phyloP scores from a whole-genome alignment of 1,140 invertebrate species.

The Scaptomyza pallida region DNA sequence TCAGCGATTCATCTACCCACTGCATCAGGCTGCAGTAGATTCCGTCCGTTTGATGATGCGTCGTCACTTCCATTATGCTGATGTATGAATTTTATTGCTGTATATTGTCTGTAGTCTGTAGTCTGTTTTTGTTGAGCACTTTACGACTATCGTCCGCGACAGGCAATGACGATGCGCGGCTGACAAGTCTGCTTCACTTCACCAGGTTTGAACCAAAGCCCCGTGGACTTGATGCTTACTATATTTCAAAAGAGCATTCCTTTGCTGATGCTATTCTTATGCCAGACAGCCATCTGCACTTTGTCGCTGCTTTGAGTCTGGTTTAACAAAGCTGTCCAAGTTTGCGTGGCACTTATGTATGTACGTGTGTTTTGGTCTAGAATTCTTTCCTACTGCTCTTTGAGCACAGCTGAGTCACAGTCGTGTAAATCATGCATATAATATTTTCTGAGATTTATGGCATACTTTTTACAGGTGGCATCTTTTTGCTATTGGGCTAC shows the following conservation, averaged over 20 bases:
- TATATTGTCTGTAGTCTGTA: conserved; percentile 2
- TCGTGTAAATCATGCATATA: conserved; percentile 61
- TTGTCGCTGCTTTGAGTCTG: conserved; percentile 31
- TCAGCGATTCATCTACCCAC: not conserved
- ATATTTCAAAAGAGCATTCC: conserved; percentile 24
- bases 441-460: conserved; percentile 65
- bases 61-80: conserved; percentile 39
- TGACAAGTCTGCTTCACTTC: conserved; percentile 50
- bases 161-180: conserved; percentile 64
- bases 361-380: conserved; percentile 16
- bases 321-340: conserved; percentile 19
- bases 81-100: conserved; percentile 37
- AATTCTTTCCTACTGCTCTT: not conserved
- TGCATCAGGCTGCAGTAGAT: conserved; percentile 10
- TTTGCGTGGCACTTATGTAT: conserved; percentile 10
- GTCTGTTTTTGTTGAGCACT: conserved; percentile 56
- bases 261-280: conserved; percentile 21
- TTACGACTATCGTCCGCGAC: conserved; percentile 65
- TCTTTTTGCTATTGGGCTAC: conserved; percentile 94
- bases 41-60: conserved; percentile 36
- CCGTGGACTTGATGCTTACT: conserved; percentile 3
- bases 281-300: conserved; percentile 31
- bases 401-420: conserved; percentile 15
- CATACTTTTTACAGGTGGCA: conserved; percentile 87
- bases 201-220: conserved; percentile 3